Evolutionary conservation across 2,888 invertebrate species (phyloP).

Genomic region (Dinocampus coccinellae): DNA sequence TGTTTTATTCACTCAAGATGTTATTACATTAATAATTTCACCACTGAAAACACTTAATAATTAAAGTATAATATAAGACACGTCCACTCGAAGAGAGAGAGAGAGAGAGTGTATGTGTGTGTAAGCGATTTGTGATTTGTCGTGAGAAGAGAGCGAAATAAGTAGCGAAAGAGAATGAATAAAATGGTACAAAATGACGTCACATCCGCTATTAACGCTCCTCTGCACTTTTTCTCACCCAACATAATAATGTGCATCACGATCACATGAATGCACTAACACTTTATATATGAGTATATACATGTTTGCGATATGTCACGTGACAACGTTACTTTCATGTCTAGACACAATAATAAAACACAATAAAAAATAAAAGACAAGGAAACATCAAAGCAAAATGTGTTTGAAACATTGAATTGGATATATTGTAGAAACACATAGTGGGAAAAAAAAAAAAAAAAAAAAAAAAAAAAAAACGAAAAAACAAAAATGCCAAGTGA

Average conservation of each 20-base stretch:
- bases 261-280: constrained; percentile 11
- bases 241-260: constrained; percentile 35
- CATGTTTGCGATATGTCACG: neutral
- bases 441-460: no score
- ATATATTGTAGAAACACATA: neutral
- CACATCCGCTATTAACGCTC: constrained; percentile 53
- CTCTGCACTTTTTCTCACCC: constrained; percentile 42
- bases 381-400: constrained; percentile 16
- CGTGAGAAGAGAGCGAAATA: no score
- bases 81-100: no score
- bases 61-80: no score
- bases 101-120: no score
- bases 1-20: no score
- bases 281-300: no score
- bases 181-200: constrained; percentile 52
- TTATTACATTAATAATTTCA: no score
- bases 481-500: neutral
- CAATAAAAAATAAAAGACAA: no score
- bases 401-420: neutral
- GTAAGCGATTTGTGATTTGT: no score
- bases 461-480: neutral
- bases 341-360: neutral
- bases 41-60: no score
- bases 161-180: no score
- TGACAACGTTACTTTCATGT: neutral